These are phyloP conservation scores for Cephus nigrinus DNA, from an alignment of 2,888 invertebrate genomes.

Conservation along the genomic window DNA sequence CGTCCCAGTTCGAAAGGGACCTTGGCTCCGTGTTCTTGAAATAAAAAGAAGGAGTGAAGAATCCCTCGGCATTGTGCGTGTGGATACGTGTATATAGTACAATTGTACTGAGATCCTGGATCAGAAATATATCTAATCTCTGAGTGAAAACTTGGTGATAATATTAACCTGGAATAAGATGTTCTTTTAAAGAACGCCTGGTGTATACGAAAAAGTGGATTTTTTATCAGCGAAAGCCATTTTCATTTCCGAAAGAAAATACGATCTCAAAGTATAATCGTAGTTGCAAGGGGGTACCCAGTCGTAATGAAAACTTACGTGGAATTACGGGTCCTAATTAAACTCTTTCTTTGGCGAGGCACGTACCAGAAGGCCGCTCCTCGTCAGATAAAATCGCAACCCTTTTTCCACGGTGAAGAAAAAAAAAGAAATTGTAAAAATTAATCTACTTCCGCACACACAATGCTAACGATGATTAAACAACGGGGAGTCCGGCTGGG, in stretches of 20 bases:
- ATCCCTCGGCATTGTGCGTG: background rate
- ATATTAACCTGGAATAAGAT: background rate
- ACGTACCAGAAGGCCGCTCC: slow-evolving; percentile 25
- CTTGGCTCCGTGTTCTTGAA: background rate
- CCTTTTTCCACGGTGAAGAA: slow-evolving; percentile 19
- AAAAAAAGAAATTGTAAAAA: slow-evolving; percentile 34
- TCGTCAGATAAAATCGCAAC: background rate
- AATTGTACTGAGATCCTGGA: background rate
- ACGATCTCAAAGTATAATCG: background rate
- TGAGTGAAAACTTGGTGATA: background rate
- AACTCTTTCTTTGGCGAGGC: slow-evolving; percentile 36
- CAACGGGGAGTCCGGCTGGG: slow-evolving; percentile 29
- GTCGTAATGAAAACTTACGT: background rate
- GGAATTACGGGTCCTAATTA: slow-evolving; percentile 28
- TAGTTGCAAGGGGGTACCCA: background rate
- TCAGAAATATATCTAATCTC: background rate
- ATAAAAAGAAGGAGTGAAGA: background rate
- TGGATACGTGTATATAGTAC: background rate
- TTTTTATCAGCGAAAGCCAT: background rate
- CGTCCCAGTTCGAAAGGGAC: background rate
- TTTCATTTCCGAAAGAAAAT: background rate
- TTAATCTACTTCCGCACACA: slow-evolving; percentile 20
- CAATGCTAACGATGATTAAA: slow-evolving; percentile 52
- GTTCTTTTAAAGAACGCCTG: background rate
- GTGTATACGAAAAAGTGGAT: background rate